These are phyloP conservation scores for Microcaecilia unicolor DNA, from an alignment of 2,797 vertebrate species.

Conservation along the genomic window DNA sequence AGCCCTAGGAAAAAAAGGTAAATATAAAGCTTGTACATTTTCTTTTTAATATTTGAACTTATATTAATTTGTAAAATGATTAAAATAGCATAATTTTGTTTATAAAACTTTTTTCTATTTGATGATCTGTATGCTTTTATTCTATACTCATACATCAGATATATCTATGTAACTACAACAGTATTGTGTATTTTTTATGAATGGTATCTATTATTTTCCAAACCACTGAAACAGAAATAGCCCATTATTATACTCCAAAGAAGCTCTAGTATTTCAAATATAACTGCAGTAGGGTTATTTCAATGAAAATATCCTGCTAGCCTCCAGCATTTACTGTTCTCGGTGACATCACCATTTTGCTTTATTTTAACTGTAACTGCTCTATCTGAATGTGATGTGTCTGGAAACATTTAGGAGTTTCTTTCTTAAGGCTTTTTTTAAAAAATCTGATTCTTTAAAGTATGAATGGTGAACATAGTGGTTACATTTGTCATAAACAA, in stretches of 20 bases:
- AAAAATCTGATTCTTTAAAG: slow-evolving; percentile 21
- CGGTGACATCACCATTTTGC: slow-evolving; percentile 50
- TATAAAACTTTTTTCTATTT: too few species aligned
- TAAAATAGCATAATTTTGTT: too few species aligned
- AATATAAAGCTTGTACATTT: too few species aligned
- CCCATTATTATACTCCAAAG: slow-evolving; percentile 49
- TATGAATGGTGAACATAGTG: slow-evolving; percentile 24
- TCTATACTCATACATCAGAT: slow-evolving; percentile 18
- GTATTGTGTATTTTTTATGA: slow-evolving; percentile 33
- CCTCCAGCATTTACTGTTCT: slow-evolving; percentile 39
- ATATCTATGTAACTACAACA: slow-evolving; percentile 20
- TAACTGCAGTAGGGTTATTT: slow-evolving; percentile 35
- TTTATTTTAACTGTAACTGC: slow-evolving; percentile 40
- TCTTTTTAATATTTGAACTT: too few species aligned
- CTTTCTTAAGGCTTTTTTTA: slow-evolving; percentile 20
- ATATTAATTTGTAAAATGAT: too few species aligned
- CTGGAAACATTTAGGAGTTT: slow-evolving; percentile 24
- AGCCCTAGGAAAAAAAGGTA: too few species aligned
- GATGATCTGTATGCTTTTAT: slow-evolving; percentile 22
- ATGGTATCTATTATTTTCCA: slow-evolving; percentile 48
- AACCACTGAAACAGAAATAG: slow-evolving; percentile 43
- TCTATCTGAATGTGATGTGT: slow-evolving; percentile 50
- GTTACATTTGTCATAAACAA: too few species aligned
- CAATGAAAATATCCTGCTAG: slow-evolving; percentile 28
- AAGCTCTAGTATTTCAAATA: slow-evolving; percentile 42